phyloP scores from a whole-genome alignment of 2,888 invertebrate species.

The Autographa pulchrina region DNA sequence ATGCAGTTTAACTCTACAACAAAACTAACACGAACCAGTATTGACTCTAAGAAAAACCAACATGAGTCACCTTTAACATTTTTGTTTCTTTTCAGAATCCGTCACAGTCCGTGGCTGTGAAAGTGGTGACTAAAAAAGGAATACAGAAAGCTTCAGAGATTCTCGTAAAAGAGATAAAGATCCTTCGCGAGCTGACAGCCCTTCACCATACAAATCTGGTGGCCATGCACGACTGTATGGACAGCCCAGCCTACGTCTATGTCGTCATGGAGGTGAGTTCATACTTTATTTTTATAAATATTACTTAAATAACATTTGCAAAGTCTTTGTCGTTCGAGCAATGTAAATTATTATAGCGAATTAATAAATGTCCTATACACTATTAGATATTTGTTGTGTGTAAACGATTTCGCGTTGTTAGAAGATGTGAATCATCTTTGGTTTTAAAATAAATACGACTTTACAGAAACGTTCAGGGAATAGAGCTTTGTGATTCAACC shows the following conservation, averaged over 20 bases:
- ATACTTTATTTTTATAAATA: slow-evolving; percentile 25
- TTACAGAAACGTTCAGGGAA: slow-evolving; percentile 33
- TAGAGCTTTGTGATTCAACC: slow-evolving; percentile 21
- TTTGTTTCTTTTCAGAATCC: slow-evolving; percentile 91
- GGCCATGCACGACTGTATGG: slow-evolving; percentile 98
- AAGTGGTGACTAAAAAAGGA: slow-evolving; percentile 99
- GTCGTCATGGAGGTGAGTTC: slow-evolving; percentile 98
- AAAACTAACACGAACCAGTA: neutral
- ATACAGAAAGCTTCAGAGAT: slow-evolving; percentile 99
- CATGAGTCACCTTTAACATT: slow-evolving; percentile 15
- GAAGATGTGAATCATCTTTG: slow-evolving; percentile 48
- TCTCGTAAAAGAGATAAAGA: slow-evolving; percentile 99
- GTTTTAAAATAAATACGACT: slow-evolving; percentile 48
- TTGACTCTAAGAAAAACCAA: neutral
- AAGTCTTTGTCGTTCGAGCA: neutral
- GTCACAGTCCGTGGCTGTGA: slow-evolving; percentile 97
- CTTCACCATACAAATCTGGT: slow-evolving; percentile 99
- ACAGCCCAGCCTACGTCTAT: slow-evolving; percentile 98
- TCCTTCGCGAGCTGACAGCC: slow-evolving; percentile 98
- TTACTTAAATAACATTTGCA: neutral
- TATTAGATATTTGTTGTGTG: slow-evolving; percentile 9
- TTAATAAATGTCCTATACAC: neutral
- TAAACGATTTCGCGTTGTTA: slow-evolving; percentile 35
- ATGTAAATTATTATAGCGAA: neutral
- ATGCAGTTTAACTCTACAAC: neutral